phyloP scores from a whole-genome alignment of 1,140 invertebrate species.

The Pseudomyrmex pallidus region DNA sequence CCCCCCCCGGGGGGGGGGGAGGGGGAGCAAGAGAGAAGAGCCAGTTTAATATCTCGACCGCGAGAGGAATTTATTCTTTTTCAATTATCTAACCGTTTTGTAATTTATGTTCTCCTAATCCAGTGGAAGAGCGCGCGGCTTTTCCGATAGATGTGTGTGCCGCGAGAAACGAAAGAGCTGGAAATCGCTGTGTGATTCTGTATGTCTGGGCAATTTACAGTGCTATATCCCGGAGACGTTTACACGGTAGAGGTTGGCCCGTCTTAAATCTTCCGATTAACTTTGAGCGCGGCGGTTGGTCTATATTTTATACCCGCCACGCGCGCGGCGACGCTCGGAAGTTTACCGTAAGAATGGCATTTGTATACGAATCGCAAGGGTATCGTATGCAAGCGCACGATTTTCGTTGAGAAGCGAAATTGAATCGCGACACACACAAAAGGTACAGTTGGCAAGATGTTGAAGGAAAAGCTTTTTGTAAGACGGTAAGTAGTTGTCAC shows the following conservation, averaged over 20 bases:
- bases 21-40: neutral
- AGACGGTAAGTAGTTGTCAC: neutral
- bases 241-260: conserved; percentile 73
- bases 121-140: neutral
- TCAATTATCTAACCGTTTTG: conserved; percentile 37
- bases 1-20: neutral
- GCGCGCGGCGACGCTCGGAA: neutral
- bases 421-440: neutral
- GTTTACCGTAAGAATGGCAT: conserved; percentile 42
- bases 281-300: conserved; percentile 35
- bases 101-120: conserved; percentile 46
- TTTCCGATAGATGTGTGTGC: conserved; percentile 14
- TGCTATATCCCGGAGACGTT: conserved; percentile 74
- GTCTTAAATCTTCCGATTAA: conserved; percentile 73
- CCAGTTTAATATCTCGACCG: conserved; percentile 11
- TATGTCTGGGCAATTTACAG: conserved; percentile 48
- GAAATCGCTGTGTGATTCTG: conserved; percentile 59
- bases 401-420: conserved; percentile 1
- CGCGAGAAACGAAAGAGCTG: neutral
- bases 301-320: conserved; percentile 47
- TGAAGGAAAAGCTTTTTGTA: neutral
- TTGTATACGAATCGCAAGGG: conserved; percentile 32
- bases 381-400: conserved; percentile 26
- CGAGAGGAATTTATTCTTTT: conserved; percentile 16
- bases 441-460: neutral